A percentile compares a stretch with the other conserved stretches of the same genome.
phyloP scores from a whole-genome alignment of 2,888 invertebrate species.

The Mechanitis mazaeus region DNA sequence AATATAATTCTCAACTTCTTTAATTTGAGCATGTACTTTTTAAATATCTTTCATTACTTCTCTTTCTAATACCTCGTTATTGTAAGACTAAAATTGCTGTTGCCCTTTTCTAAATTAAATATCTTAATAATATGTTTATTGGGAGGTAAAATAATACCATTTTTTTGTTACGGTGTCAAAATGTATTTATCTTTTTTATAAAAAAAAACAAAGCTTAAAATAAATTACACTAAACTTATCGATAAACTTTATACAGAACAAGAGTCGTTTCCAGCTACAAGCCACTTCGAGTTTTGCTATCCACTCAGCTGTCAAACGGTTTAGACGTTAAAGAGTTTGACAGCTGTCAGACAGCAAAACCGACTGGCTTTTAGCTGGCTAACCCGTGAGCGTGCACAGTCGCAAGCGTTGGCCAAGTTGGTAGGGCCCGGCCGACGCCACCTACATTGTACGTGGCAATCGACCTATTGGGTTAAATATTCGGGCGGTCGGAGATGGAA shows the following conservation, averaged over 20 bases:
- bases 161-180: conserved; percentile 63
- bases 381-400: conserved; percentile 73
- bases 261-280: conserved; percentile 61
- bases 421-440: conserved; percentile 53
- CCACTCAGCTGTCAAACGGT: conserved; percentile 31
- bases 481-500: conserved; percentile 50
- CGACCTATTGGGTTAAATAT: conserved; percentile 58
- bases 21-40: too few species aligned
- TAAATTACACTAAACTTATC: conserved; percentile 67
- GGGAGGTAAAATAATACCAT: not conserved
- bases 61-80: not conserved
- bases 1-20: too few species aligned
- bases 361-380: conserved; percentile 65
- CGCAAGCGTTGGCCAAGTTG: conserved; percentile 66
- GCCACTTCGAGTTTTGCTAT: conserved; percentile 56
- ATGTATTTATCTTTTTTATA: conserved; percentile 76
- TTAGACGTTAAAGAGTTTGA: conserved; percentile 27
- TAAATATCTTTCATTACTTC: not conserved
- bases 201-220: conserved; percentile 64
- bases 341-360: conserved; percentile 29
- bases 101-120: too few species aligned
- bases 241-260: conserved; percentile 72
- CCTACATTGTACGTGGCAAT: conserved; percentile 72
- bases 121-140: not conserved
- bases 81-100: not conserved